Evolutionary conservation across 2,888 invertebrate genomes (phyloP), one percentile per base, ranked within the genome.

Genomic region (Pocota personata): DNA sequence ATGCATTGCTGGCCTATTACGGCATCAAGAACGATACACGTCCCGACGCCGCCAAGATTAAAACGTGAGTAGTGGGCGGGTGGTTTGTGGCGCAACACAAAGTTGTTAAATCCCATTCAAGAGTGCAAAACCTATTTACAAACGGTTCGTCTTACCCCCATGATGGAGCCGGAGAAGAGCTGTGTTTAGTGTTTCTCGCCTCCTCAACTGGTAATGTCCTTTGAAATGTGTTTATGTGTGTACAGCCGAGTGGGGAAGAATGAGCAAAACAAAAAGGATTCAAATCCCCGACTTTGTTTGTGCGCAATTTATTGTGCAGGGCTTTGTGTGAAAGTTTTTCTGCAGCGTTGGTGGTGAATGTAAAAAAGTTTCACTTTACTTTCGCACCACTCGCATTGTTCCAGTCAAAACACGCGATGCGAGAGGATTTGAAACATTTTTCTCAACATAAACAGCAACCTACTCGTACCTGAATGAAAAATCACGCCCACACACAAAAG

Each of bases 1-100:
- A 96, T 19, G 95, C 95, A 87, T 92, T 99, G 86, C 93, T 98
- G 30, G 95, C 96, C 0, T 96, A 96, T 91, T 95, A 96, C 87
- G 98, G 98, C 3, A 94, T 97, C 89, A 98, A 98, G 93, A 95
- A 94, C 78, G 98, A 98, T 91, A 94, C 94, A n/a, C 94, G 97
- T 66, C 92, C 94, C 0, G 98, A 98, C 91, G 97, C 98, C 1
- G 93, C 93, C 40, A 97, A 97, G 92, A 96, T 97, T 84, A 98
- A 97, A 93, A 95, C 94, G 96, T 96, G 90, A 94, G 92, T 90
- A 77, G 12, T 21, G 30, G 27, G 16, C 2, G n/a, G 8, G 52
- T 48, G 32, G 30, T 6, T 30, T 32, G 8, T 50, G 16, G 37
- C 5, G 21, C 46, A 66, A 43, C 75, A 35, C 55, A 75, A 64